phyloP scores from a whole-genome alignment of 92 coral and sea anemone genomes.

The Umimayanthus chanpuru region DNA sequence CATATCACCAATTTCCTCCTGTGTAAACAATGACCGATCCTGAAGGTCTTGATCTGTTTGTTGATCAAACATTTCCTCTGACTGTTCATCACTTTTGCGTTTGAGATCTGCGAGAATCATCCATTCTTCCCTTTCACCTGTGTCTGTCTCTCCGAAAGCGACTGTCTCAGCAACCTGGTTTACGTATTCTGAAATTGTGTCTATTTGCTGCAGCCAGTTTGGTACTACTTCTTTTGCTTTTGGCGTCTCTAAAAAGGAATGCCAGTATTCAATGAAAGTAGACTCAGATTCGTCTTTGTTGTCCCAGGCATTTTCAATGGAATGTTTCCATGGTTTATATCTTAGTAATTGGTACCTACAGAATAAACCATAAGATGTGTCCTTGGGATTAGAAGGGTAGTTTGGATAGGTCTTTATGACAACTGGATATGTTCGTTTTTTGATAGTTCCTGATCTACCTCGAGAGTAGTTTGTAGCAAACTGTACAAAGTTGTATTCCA shows the following conservation, averaged over 20 bases:
- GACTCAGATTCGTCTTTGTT: constrained; percentile 46
- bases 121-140: constrained; percentile 57
- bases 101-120: constrained; percentile 60
- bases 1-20: constrained; percentile 53
- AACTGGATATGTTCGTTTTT: constrained; percentile 35
- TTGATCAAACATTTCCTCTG: too few relatives aligned
- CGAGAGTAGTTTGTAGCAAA: constrained; percentile 53
- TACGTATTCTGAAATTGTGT: constrained; percentile 28
- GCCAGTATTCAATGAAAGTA: constrained; percentile 46
- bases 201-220: constrained; percentile 49
- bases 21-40: constrained; percentile 31
- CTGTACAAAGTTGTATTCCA: constrained; percentile 35
- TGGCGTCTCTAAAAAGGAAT: constrained; percentile 33
- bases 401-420: constrained; percentile 49
- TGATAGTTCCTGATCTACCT: constrained; percentile 28
- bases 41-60: too few relatives aligned
- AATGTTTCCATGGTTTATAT: constrained; percentile 58
- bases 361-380: constrained; percentile 54
- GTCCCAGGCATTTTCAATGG: constrained; percentile 51
- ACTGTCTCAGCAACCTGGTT: not conserved
- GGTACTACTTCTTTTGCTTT: constrained; percentile 41
- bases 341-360: constrained; percentile 60
- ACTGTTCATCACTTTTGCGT: not conserved
- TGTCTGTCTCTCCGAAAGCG: constrained; percentile 18
- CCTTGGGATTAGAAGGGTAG: too few relatives aligned